phyloP scores from a whole-genome alignment of 2,113 vertebrate species.

The Burhinus bistriatus region DNA sequence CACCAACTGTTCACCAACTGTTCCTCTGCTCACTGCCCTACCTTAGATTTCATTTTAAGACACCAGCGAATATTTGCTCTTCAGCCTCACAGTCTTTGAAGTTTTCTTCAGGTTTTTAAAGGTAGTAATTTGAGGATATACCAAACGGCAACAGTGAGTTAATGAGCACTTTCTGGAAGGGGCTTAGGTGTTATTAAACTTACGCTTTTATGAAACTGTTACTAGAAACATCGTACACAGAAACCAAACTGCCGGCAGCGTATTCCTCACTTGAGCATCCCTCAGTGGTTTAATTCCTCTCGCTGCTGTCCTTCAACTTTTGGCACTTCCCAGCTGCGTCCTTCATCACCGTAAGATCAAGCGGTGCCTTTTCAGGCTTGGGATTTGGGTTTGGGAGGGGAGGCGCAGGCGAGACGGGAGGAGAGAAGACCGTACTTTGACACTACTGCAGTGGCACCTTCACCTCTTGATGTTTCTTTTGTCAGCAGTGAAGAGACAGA shows the following conservation, averaged over 20 bases:
- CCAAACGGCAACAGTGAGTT: background rate
- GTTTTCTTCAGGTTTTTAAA: conserved; percentile 35
- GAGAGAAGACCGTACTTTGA: rapidly evolving
- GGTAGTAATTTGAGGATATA: background rate
- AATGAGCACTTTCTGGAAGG: background rate
- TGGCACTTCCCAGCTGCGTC: background rate
- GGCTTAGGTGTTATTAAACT: background rate
- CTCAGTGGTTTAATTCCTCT: background rate
- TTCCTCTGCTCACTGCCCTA: conserved; percentile 72
- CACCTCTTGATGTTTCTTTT: background rate
- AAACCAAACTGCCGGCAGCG: rapidly evolving
- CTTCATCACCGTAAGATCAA: background rate
- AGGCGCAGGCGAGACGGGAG: rapidly evolving
- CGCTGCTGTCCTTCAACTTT: background rate
- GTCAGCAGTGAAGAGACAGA: rapidly evolving
- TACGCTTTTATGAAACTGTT: background rate
- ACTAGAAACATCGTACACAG: rapidly evolving
- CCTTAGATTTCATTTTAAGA: conserved; percentile 65
- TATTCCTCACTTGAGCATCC: background rate
- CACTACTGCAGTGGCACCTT: rapidly evolving
- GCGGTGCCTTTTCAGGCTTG: background rate
- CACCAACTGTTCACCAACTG: conserved; percentile 83
- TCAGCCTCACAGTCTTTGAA: conserved; percentile 33
- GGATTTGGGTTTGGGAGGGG: background rate
- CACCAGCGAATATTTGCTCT: conserved; percentile 61